phyloP scores from a whole-genome alignment of 2,113 vertebrate genomes.

The Apteryx owenii region DNA sequence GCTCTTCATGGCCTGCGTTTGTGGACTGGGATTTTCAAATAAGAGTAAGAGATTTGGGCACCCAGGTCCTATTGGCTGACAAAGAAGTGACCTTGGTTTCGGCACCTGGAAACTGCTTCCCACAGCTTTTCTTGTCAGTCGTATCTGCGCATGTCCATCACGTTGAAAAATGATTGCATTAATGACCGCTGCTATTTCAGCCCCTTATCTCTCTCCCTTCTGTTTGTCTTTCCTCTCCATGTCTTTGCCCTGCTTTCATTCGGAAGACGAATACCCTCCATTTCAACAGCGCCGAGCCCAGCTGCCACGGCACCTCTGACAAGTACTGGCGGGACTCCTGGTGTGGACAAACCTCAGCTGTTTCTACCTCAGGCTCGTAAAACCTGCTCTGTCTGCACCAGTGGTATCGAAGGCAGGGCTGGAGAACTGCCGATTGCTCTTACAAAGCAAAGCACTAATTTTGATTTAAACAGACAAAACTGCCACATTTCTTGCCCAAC shows the following conservation, averaged over 20 bases:
- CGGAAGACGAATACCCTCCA: background rate
- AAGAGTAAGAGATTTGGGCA: background rate
- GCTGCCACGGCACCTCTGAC: background rate
- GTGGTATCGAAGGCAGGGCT: background rate
- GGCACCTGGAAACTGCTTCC: background rate
- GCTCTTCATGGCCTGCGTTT: background rate
- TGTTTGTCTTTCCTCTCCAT: conserved; percentile 39
- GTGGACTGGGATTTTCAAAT: background rate
- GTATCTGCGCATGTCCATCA: background rate
- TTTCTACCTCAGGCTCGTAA: background rate
- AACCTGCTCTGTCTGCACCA: background rate
- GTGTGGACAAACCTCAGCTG: conserved; percentile 6
- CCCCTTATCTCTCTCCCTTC: background rate
- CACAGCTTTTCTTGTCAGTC: background rate
- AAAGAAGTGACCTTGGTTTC: background rate
- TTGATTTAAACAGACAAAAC: background rate
- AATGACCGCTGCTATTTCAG: background rate
- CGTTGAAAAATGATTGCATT: background rate
- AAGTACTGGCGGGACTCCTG: background rate
- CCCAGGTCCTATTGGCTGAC: background rate
- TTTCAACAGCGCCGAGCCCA: background rate
- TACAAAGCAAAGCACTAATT: background rate
- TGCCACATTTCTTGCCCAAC: background rate
- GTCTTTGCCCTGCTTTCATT: background rate
- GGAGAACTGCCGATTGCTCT: background rate